Conservation (phyloP, 1,140 invertebrate genomes). For the Mamestra configurata region DNA sequence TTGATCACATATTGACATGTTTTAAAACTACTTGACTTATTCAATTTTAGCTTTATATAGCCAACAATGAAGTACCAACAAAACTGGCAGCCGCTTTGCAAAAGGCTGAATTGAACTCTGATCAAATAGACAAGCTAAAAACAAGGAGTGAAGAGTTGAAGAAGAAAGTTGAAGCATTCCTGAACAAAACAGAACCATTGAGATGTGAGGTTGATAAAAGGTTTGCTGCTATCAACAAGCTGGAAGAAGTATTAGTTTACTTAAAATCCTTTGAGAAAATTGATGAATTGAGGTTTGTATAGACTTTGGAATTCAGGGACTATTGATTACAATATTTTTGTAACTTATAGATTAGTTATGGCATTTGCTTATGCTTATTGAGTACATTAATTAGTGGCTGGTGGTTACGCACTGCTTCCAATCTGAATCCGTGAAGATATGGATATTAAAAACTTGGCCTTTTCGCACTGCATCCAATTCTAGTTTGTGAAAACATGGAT, state of each 20-base stretch:
- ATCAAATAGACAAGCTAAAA: constrained; percentile 78
- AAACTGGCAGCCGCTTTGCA: constrained; percentile 79
- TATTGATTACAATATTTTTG: neutral
- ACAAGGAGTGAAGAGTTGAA: constrained; percentile 70
- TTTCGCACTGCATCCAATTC: too few relatives aligned
- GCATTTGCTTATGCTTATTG: too few relatives aligned
- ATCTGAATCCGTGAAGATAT: too few relatives aligned
- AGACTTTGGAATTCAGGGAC: neutral
- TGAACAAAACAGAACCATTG: constrained; percentile 75
- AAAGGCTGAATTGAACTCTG: constrained; percentile 79
- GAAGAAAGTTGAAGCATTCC: constrained; percentile 74
- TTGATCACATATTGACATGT: too few relatives aligned
- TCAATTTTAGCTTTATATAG: constrained; percentile 73
- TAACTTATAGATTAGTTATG: too few relatives aligned
- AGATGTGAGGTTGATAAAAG: constrained; percentile 75
- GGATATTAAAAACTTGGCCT: too few relatives aligned
- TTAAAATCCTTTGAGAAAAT: constrained; percentile 83
- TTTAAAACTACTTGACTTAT: too few relatives aligned
- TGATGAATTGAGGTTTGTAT: constrained; percentile 80
- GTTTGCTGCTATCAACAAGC: constrained; percentile 76
- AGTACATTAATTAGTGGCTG: too few relatives aligned
- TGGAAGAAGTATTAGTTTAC: constrained; percentile 81
- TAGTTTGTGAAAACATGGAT: too few relatives aligned
- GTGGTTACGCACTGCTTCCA: too few relatives aligned
- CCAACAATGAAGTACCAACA: constrained; percentile 79